Percentiles rank a stretch among this genome's conserved stretches.
Evolutionary conservation across 1,140 invertebrate genomes (phyloP).

Genomic region (Dryas iulia): DNA sequence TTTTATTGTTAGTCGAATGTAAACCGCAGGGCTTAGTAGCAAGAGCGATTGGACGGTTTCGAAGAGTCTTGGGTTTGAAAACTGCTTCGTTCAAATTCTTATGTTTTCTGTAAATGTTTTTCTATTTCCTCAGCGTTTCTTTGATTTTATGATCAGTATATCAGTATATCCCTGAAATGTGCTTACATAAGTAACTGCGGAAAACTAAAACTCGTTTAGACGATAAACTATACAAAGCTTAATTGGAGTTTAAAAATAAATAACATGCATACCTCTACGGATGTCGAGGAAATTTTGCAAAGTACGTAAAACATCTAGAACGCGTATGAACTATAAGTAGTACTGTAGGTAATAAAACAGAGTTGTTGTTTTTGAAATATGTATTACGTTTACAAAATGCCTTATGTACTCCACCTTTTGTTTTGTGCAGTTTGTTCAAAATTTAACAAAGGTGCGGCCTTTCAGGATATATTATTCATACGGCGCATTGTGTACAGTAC

Average conservation of each 20-base stretch:
- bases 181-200: too few species aligned
- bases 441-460: constrained; percentile 21
- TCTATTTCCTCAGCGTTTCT: too few species aligned
- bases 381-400: constrained; percentile 11
- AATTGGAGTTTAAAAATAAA: background rate
- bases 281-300: background rate
- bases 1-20: too few species aligned
- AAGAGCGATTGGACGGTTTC: too few species aligned
- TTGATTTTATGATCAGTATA: too few species aligned
- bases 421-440: constrained; percentile 13
- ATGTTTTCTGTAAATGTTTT: too few species aligned
- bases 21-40: too few species aligned
- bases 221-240: background rate
- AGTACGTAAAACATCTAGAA: background rate
- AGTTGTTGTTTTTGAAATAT: constrained; percentile 6
- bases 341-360: background rate
- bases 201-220: too few species aligned
- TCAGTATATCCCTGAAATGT: too few species aligned
- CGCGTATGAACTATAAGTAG: background rate
- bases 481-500: constrained; percentile 34
- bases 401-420: constrained; percentile 9
- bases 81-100: too few species aligned
- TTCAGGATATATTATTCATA: constrained; percentile 52
- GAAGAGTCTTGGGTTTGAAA: too few species aligned
- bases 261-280: background rate